These are phyloP conservation scores for Rhamphomyia laevipes DNA, from an alignment of 2,888 invertebrate genomes.

Conservation along the genomic window DNA sequence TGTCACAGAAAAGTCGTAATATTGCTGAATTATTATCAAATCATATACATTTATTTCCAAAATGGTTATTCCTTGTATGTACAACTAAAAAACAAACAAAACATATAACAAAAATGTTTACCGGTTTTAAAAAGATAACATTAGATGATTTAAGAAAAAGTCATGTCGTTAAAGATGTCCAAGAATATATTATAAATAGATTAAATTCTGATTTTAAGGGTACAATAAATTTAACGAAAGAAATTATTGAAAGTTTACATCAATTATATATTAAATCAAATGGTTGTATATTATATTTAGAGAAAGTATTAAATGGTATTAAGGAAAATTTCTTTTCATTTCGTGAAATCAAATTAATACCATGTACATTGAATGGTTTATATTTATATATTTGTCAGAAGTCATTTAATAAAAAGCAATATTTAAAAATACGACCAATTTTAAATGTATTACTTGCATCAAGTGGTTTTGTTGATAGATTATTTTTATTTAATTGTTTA, in stretches of 20 bases:
- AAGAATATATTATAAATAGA: constrained; percentile 84
- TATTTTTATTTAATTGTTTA: constrained; percentile 69
- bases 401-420: constrained; percentile 78
- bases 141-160: constrained; percentile 82
- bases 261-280: constrained; percentile 93
- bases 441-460: constrained; percentile 81
- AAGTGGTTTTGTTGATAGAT: constrained; percentile 69
- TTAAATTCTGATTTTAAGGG: constrained; percentile 81
- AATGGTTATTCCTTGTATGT: constrained; percentile 83
- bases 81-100: constrained; percentile 79
- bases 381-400: constrained; percentile 92
- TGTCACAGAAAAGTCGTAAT: constrained; percentile 43
- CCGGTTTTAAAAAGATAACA: constrained; percentile 82
- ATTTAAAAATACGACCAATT: constrained; percentile 73
- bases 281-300: constrained; percentile 78
- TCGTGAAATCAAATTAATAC: constrained; percentile 84
- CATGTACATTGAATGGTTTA: constrained; percentile 87
- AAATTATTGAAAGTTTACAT: constrained; percentile 90
- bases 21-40: constrained; percentile 77
- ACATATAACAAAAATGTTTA: constrained; percentile 68
- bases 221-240: constrained; percentile 75
- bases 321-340: constrained; percentile 86
- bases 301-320: constrained; percentile 83
- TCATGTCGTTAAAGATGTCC: constrained; percentile 88
- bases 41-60: constrained; percentile 83